Conservation (phyloP, 2,113 vertebrate genomes). For the Lophotis ruficrista region DNA sequence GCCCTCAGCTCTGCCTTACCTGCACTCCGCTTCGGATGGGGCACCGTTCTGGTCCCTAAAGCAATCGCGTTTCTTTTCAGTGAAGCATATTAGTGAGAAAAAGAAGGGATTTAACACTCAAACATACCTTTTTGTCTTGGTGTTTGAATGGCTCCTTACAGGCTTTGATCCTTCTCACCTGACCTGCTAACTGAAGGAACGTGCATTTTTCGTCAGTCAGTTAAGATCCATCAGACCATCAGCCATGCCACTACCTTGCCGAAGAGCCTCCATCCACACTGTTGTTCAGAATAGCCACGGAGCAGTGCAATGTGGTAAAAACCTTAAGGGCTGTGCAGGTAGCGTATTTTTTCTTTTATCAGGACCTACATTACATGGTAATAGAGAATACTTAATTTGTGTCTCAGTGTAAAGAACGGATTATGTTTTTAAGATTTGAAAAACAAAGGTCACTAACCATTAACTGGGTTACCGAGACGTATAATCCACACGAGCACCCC, state of each 20-base stretch:
- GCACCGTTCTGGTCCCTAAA: background rate
- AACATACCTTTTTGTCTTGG: background rate
- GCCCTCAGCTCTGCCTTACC: background rate
- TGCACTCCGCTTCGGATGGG: background rate
- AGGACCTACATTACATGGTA: background rate
- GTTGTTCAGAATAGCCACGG: background rate
- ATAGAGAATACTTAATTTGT: background rate
- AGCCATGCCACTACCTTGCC: background rate
- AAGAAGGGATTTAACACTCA: background rate
- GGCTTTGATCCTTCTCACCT: background rate
- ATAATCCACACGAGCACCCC: background rate
- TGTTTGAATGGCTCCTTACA: background rate
- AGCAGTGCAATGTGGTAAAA: background rate
- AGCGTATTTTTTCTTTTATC: background rate
- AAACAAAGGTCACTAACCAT: background rate
- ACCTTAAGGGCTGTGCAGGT: background rate
- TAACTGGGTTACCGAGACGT: background rate
- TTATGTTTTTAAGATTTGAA: background rate
- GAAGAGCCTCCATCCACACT: background rate
- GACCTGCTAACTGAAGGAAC: background rate
- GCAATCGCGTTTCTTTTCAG: fast-evolving
- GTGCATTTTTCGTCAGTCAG: background rate
- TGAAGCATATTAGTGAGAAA: background rate
- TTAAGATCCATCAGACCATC: background rate
- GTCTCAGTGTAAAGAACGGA: fast-evolving